Conservation (phyloP, 1,140 invertebrate genomes). For the Camponotus pennsylvanicus region DNA sequence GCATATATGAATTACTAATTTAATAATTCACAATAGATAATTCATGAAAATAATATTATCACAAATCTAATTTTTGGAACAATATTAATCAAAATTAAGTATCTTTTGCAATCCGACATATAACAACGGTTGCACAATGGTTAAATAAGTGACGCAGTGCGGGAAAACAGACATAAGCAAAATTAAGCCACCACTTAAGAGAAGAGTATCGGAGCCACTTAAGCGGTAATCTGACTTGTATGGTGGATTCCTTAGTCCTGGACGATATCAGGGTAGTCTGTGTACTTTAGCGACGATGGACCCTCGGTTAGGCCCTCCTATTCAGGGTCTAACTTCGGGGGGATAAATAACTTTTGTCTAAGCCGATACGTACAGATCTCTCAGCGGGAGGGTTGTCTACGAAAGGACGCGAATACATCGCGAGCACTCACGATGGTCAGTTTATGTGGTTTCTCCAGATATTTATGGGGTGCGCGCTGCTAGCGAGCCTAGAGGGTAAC, state of each 20-base stretch:
- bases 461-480: conserved; percentile 74
- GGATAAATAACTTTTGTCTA: conserved; percentile 71
- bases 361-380: neutral
- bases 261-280: conserved; percentile 55
- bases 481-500: conserved; percentile 48
- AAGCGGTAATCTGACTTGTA: conserved; percentile 76
- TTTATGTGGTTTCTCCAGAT: conserved; percentile 74
- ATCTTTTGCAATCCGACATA: neutral
- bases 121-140: neutral
- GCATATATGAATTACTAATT: too few relatives aligned
- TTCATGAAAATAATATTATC: neutral
- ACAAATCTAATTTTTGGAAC: neutral
- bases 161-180: conserved; percentile 45
- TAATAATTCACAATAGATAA: neutral
- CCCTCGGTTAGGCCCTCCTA: conserved; percentile 70
- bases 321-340: conserved; percentile 48
- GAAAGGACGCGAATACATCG: conserved; percentile 46
- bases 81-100: neutral
- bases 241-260: conserved; percentile 60
- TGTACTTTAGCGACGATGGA: conserved; percentile 65
- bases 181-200: conserved; percentile 77
- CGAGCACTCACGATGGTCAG: conserved; percentile 74
- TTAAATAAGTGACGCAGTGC: neutral
- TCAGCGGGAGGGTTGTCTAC: conserved; percentile 50
- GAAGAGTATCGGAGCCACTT: conserved; percentile 75